Evolutionary conservation across 2,888 invertebrate genomes (phyloP).

Genomic region (Lamellibrachia columna): DNA sequence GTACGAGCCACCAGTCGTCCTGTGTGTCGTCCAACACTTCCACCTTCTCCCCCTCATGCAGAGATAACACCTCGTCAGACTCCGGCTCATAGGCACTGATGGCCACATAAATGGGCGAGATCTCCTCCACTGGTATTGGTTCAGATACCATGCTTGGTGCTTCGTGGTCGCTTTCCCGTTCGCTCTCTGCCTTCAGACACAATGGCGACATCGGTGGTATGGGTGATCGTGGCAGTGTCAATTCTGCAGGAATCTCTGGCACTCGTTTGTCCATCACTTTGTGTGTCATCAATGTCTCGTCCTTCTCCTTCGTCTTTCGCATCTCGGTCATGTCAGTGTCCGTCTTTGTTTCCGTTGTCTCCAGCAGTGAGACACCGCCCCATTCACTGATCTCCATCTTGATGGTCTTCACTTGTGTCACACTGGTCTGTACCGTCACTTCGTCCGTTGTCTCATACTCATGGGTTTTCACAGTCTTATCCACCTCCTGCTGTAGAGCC

Average conservation of each 20-base stretch:
- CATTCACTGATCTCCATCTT: conserved; percentile 38
- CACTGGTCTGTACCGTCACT: conserved; percentile 40
- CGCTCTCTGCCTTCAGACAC: conserved; percentile 13
- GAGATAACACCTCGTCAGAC: conserved; percentile 44
- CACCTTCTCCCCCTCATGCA: conserved; percentile 46
- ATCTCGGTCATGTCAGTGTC: conserved; percentile 42
- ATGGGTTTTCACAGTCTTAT: conserved; percentile 29
- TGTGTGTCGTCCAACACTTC: conserved; percentile 41
- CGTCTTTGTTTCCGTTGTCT: conserved; percentile 42
- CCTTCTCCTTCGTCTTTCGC: conserved; percentile 39
- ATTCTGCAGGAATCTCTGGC: conserved; percentile 16
- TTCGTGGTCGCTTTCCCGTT: conserved; percentile 43
- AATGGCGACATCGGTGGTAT: conserved; percentile 17
- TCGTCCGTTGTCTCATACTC: conserved; percentile 41
- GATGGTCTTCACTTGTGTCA: conserved; percentile 40
- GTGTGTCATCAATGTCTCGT: conserved; percentile 37
- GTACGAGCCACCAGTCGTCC: conserved; percentile 44
- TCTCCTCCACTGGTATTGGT: not conserved
- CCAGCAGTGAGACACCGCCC: conserved; percentile 40
- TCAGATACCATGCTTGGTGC: conserved; percentile 13
- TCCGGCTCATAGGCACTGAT: conserved; percentile 43
- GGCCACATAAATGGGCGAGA: conserved; percentile 35
- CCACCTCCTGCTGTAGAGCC: not conserved
- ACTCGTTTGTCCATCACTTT: conserved; percentile 7
- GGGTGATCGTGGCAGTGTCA: not conserved